These are phyloP conservation scores for Drosophila infuscata DNA, from an alignment of 2,888 invertebrate genomes.

Conservation along the genomic window DNA sequence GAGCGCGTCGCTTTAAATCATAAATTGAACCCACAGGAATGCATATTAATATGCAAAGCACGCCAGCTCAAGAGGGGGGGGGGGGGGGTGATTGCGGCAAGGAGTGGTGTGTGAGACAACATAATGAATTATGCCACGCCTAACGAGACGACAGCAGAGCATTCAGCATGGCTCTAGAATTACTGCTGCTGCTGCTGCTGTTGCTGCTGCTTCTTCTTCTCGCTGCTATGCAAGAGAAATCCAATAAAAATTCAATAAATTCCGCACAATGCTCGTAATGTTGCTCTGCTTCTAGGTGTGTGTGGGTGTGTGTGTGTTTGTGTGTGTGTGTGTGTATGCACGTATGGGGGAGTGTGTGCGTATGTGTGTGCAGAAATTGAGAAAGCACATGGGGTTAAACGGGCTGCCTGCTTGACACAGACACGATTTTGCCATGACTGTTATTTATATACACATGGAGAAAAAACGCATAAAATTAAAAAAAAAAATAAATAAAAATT, in stretches of 20 bases:
- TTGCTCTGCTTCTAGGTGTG: slow-evolving; percentile 33
- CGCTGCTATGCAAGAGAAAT: slow-evolving; percentile 62
- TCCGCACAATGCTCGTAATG: slow-evolving; percentile 72
- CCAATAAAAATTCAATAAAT: slow-evolving; percentile 82
- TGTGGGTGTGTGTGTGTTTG: slow-evolving; percentile 4
- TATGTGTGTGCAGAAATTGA: slow-evolving; percentile 18
- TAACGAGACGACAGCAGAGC: slow-evolving; percentile 69
- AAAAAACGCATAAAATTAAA: not conserved
- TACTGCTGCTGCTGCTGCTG: slow-evolving; percentile 25
- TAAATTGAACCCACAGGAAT: slow-evolving; percentile 72
- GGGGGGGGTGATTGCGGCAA: slow-evolving; percentile 1
- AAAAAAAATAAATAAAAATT: not conserved
- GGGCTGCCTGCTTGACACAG: slow-evolving; percentile 37
- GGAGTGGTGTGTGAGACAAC: slow-evolving; percentile 58
- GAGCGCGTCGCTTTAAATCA: slow-evolving; percentile 64
- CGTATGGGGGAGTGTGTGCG: not conserved
- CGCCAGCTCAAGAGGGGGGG: slow-evolving; percentile 34
- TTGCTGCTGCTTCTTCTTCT: slow-evolving; percentile 1
- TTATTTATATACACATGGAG: slow-evolving; percentile 3
- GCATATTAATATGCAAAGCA: slow-evolving; percentile 81
- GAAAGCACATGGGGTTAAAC: slow-evolving; percentile 63
- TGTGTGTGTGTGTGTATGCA: not conserved
- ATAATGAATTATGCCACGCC: slow-evolving; percentile 81
- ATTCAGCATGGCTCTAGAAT: slow-evolving; percentile 63
- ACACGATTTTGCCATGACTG: slow-evolving; percentile 51